Base-by-base conservation (phyloP, 2,888 invertebrate genomes). In the Pyrrhia umbra region DNA sequence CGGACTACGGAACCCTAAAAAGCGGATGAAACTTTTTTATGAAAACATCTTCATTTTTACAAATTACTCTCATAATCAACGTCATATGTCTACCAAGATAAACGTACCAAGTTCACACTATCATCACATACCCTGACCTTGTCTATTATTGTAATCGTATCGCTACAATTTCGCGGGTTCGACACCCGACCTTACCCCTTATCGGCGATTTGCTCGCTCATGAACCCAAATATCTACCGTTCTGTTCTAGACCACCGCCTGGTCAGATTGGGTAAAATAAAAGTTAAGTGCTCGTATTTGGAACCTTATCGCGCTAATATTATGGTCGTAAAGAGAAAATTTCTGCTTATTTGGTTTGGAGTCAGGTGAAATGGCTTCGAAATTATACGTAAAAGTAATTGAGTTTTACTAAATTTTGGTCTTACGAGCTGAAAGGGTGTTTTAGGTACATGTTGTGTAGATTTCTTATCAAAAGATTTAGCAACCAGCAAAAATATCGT, bases 81-180 rank as follows among this genome's bases (percentile, higher is more conserved):
- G 27, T 63, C 63, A 57, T 18, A 8, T 5, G 50, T 50, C 15
- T 61, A 25, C 39, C 34, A 51, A 55, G 39, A 75, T 63, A 42
- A 43, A 15, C 9, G 15, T 8, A 6, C 16, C 49, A 39, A 46
- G 25, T 16, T 46, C 30, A 4, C 57, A 21, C 52, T 65, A 47
- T 72, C 68, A 16, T 30, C 39, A 68, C 52, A 40, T 59, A 73
- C 74, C 72, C 56, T 81, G 81, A 82, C 83, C 81, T 80, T 82
- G 71, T 73, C 21, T 69, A 65, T 72, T 68, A 66, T 63, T 67
- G 50, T 62, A 57, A 60, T 56, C 52, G 21, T 69, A 71, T 82
- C 77, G 62, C 61, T 15, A 57, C 70, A 72, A 73, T 69, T 82
- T 78, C 50, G 77, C 74, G 65, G 68, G 82, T 75, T 83, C 80